Percentiles rank a stretch among this genome's conserved stretches.
These are phyloP conservation scores for Boloria euphrosyne DNA, from an alignment of 2,888 invertebrate species.

Conservation along the genomic window DNA sequence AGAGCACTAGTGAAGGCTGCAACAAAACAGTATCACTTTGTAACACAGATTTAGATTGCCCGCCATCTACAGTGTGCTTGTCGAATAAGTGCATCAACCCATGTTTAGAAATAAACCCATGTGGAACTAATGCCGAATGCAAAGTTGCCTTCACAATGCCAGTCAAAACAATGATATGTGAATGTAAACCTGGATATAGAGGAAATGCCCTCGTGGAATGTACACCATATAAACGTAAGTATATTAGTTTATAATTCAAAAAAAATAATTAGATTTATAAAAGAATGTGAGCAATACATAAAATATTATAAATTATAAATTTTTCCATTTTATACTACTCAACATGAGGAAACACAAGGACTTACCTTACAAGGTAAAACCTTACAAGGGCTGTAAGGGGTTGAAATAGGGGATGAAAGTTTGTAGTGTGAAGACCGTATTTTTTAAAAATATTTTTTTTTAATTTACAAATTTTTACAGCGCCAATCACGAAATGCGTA, in stretches of 20 bases:
- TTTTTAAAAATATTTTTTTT: no score
- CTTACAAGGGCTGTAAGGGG: no score
- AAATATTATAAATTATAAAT: no score
- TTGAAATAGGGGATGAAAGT: no score
- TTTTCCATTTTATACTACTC: neutral
- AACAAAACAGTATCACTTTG: slow-evolving; percentile 84
- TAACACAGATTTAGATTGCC: slow-evolving; percentile 90
- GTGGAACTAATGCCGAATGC: slow-evolving; percentile 91
- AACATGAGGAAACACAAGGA: neutral
- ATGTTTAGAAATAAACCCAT: slow-evolving; percentile 89
- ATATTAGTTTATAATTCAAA: neutral
- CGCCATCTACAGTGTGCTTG: slow-evolving; percentile 91
- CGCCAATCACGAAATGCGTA: slow-evolving; percentile 86
- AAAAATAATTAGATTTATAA: neutral
- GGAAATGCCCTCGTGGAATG: slow-evolving; percentile 94
- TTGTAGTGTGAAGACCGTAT: no score
- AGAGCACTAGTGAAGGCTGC: slow-evolving; percentile 85
- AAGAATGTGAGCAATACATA: no score
- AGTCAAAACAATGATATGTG: slow-evolving; percentile 93
- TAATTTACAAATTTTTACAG: slow-evolving; percentile 46
- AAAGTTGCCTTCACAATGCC: slow-evolving; percentile 90
- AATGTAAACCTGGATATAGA: slow-evolving; percentile 91
- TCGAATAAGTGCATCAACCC: slow-evolving; percentile 92
- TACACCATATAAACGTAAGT: slow-evolving; percentile 86
- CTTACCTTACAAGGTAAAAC: no score